Percentiles rank a stretch among this genome's conserved stretches.
Evolutionary conservation across 2,888 invertebrate species (phyloP).

Genomic region (Laothoe populi): DNA sequence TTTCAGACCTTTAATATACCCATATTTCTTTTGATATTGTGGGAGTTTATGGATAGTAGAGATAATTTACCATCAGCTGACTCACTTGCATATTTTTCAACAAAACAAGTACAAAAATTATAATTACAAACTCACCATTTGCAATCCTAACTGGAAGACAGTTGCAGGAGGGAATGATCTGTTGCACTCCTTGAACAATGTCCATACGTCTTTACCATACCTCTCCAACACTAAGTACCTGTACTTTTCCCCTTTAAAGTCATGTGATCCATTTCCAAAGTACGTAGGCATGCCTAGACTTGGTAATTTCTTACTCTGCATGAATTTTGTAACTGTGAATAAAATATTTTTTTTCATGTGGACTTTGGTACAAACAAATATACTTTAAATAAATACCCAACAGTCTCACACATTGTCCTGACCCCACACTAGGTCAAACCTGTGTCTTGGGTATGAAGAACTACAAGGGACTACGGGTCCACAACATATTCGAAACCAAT

Average conservation of each 20-base stretch:
- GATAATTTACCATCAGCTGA: too few species aligned
- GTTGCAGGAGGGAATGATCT: constrained; percentile 88
- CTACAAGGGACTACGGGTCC: too few species aligned
- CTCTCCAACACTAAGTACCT: constrained; percentile 96
- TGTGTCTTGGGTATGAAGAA: too few species aligned
- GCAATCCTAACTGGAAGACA: constrained; percentile 91
- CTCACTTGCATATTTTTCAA: too few species aligned
- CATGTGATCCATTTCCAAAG: constrained; percentile 93
- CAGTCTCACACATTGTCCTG: too few species aligned
- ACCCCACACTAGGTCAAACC: too few species aligned
- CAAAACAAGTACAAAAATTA: neutral
- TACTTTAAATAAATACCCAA: too few species aligned
- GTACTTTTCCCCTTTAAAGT: constrained; percentile 90
- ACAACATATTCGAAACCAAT: too few species aligned
- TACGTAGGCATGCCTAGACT: constrained; percentile 94
- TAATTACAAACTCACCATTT: constrained; percentile 87
- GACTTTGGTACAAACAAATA: too few species aligned
- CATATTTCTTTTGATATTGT: too few species aligned
- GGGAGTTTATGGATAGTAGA: too few species aligned
- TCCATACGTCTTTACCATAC: constrained; percentile 94
- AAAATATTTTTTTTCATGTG: neutral
- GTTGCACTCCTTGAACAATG: constrained; percentile 88
- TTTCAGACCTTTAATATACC: too few species aligned
- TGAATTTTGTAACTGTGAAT: constrained; percentile 89
- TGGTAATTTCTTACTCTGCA: constrained; percentile 87